phyloP scores from a whole-genome alignment of 53 echinoderm and acorn worm genomes.

The Echinometra lucunter region DNA sequence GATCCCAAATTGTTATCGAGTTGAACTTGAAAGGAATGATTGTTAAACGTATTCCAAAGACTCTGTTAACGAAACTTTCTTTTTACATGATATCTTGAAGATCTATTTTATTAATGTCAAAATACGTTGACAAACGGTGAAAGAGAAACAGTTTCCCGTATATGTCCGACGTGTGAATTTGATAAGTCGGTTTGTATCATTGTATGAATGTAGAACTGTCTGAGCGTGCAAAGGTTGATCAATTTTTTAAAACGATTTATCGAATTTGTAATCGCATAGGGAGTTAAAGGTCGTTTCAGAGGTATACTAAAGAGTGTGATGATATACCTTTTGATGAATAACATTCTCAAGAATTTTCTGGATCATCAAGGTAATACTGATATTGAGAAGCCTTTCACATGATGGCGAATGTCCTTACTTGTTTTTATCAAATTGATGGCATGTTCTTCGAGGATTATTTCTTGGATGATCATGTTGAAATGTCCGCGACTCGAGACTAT shows the following conservation, averaged over 20 bases:
- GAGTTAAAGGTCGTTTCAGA: slow-evolving; percentile 10
- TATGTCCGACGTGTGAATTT: not conserved
- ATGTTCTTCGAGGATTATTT: not conserved
- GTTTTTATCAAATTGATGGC: not conserved
- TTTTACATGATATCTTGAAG: too few species aligned
- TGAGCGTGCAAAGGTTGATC: slow-evolving; percentile 12
- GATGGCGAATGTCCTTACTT: not conserved
- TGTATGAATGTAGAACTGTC: slow-evolving; percentile 4
- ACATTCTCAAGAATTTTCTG: not conserved
- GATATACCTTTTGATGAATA: not conserved
- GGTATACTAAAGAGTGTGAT: not conserved
- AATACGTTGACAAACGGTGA: too few species aligned
- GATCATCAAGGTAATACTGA: too few species aligned
- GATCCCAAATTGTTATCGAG: not conserved
- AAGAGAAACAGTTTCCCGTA: not conserved
- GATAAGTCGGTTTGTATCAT: not conserved
- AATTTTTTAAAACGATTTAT: slow-evolving; percentile 61
- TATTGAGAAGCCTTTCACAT: not conserved
- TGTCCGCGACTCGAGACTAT: not conserved
- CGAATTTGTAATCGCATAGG: slow-evolving; percentile 47
- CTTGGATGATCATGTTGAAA: not conserved
- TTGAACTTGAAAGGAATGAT: too few species aligned
- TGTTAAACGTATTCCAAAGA: too few species aligned
- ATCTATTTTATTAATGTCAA: too few species aligned
- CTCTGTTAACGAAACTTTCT: too few species aligned